Conservation (phyloP, 2,888 invertebrate genomes). For the Parnassius mnemosyne region DNA sequence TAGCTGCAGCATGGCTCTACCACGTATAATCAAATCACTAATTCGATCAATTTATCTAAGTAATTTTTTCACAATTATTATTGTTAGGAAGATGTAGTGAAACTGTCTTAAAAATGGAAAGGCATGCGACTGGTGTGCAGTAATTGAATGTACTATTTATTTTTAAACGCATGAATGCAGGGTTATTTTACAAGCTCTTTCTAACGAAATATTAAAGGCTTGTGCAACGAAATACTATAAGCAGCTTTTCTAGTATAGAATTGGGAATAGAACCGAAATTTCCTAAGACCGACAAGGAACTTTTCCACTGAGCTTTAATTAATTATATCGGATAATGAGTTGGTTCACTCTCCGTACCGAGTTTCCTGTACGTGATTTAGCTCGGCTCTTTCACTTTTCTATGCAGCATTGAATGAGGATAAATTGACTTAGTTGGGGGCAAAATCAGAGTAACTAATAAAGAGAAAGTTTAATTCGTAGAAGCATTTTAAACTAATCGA, state of each 20-base stretch:
- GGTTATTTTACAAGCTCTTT: no score
- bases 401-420: slow-evolving; percentile 24
- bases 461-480: background rate
- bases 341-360: slow-evolving; percentile 45
- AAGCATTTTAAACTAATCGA: slow-evolving; percentile 4
- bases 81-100: no score
- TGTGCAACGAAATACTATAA: background rate
- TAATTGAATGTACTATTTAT: no score
- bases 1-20: no score
- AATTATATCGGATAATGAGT: slow-evolving; percentile 75
- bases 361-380: slow-evolving; percentile 57
- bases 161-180: no score
- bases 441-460: slow-evolving; percentile 1
- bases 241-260: slow-evolving; percentile 4
- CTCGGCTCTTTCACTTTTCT: slow-evolving; percentile 40
- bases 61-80: no score
- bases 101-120: no score
- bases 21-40: no score
- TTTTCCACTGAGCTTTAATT: slow-evolving; percentile 72
- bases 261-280: slow-evolving; percentile 37
- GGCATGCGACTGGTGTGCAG: no score
- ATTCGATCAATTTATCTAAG: no score
- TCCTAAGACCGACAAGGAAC: slow-evolving; percentile 49
- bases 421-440: slow-evolving; percentile 19
- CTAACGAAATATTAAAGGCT: background rate